Percentiles rank a stretch among this genome's conserved stretches.
These are phyloP conservation scores for Eristalinus aeneus DNA, from an alignment of 2,888 invertebrate genomes.

Conservation along the genomic window DNA sequence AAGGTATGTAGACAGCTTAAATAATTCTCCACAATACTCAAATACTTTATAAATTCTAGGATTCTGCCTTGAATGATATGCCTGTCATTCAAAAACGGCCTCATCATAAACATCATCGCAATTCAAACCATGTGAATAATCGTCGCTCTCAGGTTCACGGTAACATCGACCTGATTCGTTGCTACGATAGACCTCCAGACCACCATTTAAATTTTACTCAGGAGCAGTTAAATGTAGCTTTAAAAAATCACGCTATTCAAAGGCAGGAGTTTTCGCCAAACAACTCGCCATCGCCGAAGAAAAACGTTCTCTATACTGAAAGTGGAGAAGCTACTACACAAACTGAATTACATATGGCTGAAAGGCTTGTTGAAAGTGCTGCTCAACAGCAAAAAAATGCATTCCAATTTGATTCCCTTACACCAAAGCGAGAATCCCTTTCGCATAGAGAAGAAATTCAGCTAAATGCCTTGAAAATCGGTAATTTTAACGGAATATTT, in stretches of 20 bases:
- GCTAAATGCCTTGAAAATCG: slow-evolving; percentile 71
- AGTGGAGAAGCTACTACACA: slow-evolving; percentile 59
- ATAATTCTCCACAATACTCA: neutral
- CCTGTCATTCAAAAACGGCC: slow-evolving; percentile 72
- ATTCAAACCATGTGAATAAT: slow-evolving; percentile 73
- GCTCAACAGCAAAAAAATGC: slow-evolving; percentile 79
- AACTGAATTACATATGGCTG: slow-evolving; percentile 80
- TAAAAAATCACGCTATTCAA: slow-evolving; percentile 71
- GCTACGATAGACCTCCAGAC: slow-evolving; percentile 72
- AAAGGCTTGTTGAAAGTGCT: slow-evolving; percentile 79
- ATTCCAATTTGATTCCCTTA: slow-evolving; percentile 81
- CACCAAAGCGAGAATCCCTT: slow-evolving; percentile 76
- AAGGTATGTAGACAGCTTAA: slow-evolving; percentile 62
- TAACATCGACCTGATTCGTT: slow-evolving; percentile 71
- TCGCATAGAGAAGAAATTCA: slow-evolving; percentile 67
- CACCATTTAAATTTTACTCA: slow-evolving; percentile 73
- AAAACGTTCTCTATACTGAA: slow-evolving; percentile 68
- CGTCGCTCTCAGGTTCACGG: slow-evolving; percentile 72
- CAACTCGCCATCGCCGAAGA: slow-evolving; percentile 72
- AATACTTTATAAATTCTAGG: slow-evolving; percentile 12
- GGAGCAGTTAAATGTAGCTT: slow-evolving; percentile 73
- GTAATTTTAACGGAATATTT: slow-evolving; percentile 46
- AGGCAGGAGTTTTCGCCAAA: slow-evolving; percentile 71
- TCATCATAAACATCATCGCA: slow-evolving; percentile 77
- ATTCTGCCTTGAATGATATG: slow-evolving; percentile 29